phyloP scores from a whole-genome alignment of 2,888 invertebrate species.

The Euclidia mi region DNA sequence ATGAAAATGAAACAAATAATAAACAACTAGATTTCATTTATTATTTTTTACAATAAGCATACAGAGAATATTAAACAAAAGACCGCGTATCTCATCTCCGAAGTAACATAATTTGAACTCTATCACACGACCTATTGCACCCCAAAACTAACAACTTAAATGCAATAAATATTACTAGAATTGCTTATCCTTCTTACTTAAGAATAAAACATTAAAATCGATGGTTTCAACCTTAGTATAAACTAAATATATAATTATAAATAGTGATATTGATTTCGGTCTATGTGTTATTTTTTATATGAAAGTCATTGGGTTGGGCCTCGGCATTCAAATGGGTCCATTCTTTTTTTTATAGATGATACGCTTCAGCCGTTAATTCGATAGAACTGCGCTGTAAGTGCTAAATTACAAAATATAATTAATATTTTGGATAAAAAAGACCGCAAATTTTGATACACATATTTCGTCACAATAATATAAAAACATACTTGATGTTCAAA shows the following conservation, averaged over 20 bases:
- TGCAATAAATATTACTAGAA: slow-evolving; percentile 26
- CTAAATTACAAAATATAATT: no score
- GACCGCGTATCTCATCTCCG: slow-evolving; percentile 8
- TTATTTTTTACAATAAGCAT: slow-evolving; percentile 34
- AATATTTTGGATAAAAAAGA: no score
- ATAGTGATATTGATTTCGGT: background rate
- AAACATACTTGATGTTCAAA: no score
- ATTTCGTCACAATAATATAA: no score
- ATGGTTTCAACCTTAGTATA: background rate
- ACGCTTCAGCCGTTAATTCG: no score
- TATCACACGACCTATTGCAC: slow-evolving; percentile 36
- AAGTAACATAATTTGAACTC: slow-evolving; percentile 35
- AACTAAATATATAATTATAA: background rate
- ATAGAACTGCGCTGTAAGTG: no score
- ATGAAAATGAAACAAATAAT: slow-evolving; percentile 28
- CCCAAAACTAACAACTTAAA: slow-evolving; percentile 32
- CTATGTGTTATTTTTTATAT: no score
- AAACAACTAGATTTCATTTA: slow-evolving; percentile 42
- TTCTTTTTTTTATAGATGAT: no score
- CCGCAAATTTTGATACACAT: no score
- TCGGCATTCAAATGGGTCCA: no score
- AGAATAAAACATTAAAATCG: no score
- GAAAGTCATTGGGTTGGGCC: no score
- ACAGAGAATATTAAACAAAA: slow-evolving; percentile 26
- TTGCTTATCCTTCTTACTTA: slow-evolving; percentile 3